Evolutionary conservation across 2,888 invertebrate genomes (phyloP), one percentile per base, ranked within the genome.

Genomic region (Harpagoxenus sublaevis): DNA sequence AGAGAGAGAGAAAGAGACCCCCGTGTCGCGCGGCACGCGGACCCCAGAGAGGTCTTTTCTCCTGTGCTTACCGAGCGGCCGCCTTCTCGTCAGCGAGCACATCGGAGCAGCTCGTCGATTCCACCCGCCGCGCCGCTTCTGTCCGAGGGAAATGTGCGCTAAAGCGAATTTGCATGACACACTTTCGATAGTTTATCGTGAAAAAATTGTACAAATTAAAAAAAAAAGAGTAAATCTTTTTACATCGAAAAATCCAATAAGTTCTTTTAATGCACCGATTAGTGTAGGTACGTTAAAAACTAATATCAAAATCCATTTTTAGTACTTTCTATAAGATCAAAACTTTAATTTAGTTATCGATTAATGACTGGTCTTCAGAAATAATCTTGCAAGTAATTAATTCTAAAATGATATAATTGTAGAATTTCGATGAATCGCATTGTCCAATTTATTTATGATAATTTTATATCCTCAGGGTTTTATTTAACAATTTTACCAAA

Each of bases 1-100:
- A 55, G 48, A 42, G 15, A 63, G 48, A 65, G 35, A 65, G 66
- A 68, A 48, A 62, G 62, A 62, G 48, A 65, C 57, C 57, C 75
- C 68, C 42, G 31, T 83, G 70, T 84, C 84, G 77, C 78, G 71
- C 71, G 78, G 57, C 84, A 68, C 77, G 45, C 71, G 78, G 48
- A 73, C 74, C 79, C 84, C 60, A 4, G 48, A 86, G 77, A 63
- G 53, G 78, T 87, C 87, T 85, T 86, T 70, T 71, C 63, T 70
- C 57, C 79, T 66, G n/a, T 63, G 68, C 23, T 71, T 63, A 55
- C 51, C 60, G 74, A 82, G 63, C 77, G 66, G 51, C 66, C 85
- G 53, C 81, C 86, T 84, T 71, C 83, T 66, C 66, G 66, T 63
- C 73, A 73, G 55, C 66, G 57, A 82, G 15, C 71, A 57, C 60